Conservation (phyloP, 1,140 invertebrate genomes). For the Drosophila busckii region DNA sequence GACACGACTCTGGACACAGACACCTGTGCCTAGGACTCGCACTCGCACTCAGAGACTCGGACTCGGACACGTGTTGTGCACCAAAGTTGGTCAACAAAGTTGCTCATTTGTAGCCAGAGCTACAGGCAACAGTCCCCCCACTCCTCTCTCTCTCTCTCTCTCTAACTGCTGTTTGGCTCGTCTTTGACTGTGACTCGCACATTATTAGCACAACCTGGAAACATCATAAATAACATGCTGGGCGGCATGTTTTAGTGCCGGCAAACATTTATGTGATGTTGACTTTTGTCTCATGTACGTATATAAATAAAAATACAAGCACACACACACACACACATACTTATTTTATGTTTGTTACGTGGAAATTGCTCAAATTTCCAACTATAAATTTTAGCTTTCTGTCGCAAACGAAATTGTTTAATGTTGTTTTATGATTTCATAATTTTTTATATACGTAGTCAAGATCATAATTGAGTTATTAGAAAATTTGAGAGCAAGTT, state of each 20-base stretch:
- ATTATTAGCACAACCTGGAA: slow-evolving; percentile 72
- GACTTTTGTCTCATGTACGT: slow-evolving; percentile 30
- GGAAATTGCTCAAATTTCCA: too few relatives aligned
- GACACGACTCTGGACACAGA: slow-evolving; percentile 16
- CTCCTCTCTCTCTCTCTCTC: not conserved
- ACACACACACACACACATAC: slow-evolving; percentile 1
- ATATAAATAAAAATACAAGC: slow-evolving; percentile 8
- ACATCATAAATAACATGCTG: slow-evolving; percentile 66
- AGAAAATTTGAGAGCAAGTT: too few relatives aligned
- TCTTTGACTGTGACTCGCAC: slow-evolving; percentile 36
- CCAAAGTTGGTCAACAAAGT: slow-evolving; percentile 70
- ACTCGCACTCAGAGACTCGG: not conserved
- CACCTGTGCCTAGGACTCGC: slow-evolving; percentile 55
- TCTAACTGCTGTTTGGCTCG: not conserved
- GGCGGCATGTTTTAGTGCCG: slow-evolving; percentile 14
- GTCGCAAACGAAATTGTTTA: too few relatives aligned
- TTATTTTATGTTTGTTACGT: slow-evolving; percentile 21
- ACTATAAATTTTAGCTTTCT: too few relatives aligned
- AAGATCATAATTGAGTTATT: too few relatives aligned
- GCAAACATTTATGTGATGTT: slow-evolving; percentile 12
- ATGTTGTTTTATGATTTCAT: too few relatives aligned
- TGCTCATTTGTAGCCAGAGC: slow-evolving; percentile 28
- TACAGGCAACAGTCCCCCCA: too few relatives aligned
- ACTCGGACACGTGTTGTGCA: slow-evolving; percentile 31
- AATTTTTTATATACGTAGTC: too few relatives aligned